Base-by-base conservation (phyloP, 2,888 invertebrate species). In the Drosophila neotestacea region DNA sequence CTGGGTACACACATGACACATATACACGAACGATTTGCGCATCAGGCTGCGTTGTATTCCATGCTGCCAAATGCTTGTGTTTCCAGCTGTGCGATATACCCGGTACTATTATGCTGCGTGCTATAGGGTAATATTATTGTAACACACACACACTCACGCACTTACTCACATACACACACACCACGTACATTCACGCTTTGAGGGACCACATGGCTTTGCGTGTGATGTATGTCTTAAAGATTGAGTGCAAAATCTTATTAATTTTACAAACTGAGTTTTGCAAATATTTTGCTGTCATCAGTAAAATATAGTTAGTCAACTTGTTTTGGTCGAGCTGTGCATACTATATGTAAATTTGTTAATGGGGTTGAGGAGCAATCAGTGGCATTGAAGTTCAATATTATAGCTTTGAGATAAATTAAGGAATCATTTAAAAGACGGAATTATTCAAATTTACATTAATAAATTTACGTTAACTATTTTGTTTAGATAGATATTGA, bases 201-300 rank as follows among this genome's bases (percentile, higher is more conserved):
- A 27, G 13, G 36, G 38, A 41, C 28, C 67, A 22, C 32, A 41
- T 32, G 22, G 13, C 46, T 22, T 62, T 63, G 64, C 64, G 69
- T 61, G 78, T 48, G 42, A 13, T 61, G 42, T 54, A 46, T 73
- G 64, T 73, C 62, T 56, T 55, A 60, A 65, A 65, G 59, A 32
- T 67, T 58, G 67, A 79, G 66, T 73, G 66, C 68, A 73, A 83
- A 79, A 68, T 79, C 79, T 71, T 88, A 88, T 88, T 88, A 83
- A 86, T 78, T 84, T 68, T 83, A 63, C 70, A 81, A 86, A 84
- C 83, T 86, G 80, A 78, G 73, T 72, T 80, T 71, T 68, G 27
- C 22, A 22, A 36, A 50, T 67, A 85, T 69, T 83, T 69, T 32
- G 56, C 65, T 65, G 65, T 52, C 71, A 77, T 73, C 63, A 61